These are phyloP conservation scores for Danio jaintianensis DNA, from an alignment of 2,797 vertebrate genomes.

Conservation along the genomic window DNA sequence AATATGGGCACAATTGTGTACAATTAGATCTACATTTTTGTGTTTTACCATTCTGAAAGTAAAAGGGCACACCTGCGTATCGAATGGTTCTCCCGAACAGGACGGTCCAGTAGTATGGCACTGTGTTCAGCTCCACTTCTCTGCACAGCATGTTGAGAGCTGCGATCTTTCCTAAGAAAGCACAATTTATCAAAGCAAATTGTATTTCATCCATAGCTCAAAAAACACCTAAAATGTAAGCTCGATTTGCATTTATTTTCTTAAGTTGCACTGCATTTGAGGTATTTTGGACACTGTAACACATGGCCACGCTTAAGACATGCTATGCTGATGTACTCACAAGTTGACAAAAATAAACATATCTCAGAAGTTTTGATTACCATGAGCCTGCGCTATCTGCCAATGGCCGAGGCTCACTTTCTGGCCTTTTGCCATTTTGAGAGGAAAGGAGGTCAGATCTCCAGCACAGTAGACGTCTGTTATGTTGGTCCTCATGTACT, in stretches of 20 bases:
- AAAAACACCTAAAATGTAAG: too few relatives aligned
- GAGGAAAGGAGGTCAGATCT: constrained; percentile 83
- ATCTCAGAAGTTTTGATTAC: constrained; percentile 66
- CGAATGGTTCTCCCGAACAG: constrained; percentile 82
- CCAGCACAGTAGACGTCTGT: constrained; percentile 81
- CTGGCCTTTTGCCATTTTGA: constrained; percentile 73
- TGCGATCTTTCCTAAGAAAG: constrained; percentile 77
- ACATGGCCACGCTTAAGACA: not conserved
- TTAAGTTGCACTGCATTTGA: too few relatives aligned
- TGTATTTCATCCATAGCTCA: too few relatives aligned
- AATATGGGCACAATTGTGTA: constrained; percentile 3
- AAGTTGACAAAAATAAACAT: constrained; percentile 6
- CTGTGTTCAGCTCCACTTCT: constrained; percentile 72
- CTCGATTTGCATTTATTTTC: too few relatives aligned
- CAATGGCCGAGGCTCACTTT: constrained; percentile 82
- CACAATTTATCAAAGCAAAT: too few relatives aligned
- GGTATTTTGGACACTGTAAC: not conserved
- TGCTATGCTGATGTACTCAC: not conserved
- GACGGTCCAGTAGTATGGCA: constrained; percentile 89
- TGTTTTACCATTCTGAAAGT: not conserved
- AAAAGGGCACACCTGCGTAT: constrained; percentile 77
- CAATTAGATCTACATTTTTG: not conserved
- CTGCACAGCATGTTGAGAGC: constrained; percentile 84
- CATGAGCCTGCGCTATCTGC: constrained; percentile 86
- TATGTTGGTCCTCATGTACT: constrained; percentile 84